Evolutionary conservation across 2,113 vertebrate genomes (phyloP).

Genomic region (Chionomys nivalis): DNA sequence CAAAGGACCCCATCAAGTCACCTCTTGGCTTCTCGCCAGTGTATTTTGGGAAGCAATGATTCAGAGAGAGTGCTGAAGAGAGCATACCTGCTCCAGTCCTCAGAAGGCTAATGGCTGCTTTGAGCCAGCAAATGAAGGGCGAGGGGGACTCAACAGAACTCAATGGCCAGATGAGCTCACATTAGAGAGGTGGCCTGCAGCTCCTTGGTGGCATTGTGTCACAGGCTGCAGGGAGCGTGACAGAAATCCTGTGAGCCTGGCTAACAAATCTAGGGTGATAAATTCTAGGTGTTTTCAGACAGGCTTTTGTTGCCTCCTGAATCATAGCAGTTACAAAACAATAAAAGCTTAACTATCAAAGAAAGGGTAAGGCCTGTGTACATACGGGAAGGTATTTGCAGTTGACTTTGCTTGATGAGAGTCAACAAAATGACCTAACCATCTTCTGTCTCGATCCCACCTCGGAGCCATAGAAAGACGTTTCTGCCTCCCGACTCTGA

Average conservation of each 20-base stretch:
- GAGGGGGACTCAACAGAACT: background rate
- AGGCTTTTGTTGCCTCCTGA: background rate
- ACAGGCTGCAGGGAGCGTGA: background rate
- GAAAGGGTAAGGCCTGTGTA: background rate
- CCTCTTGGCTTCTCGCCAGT: background rate
- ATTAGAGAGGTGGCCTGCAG: background rate
- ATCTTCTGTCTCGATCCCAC: background rate
- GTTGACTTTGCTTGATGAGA: background rate
- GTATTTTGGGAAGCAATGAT: background rate
- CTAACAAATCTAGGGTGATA: background rate
- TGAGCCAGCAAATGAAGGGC: constrained; percentile 49
- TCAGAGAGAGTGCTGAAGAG: constrained; percentile 22
- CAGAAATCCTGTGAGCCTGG: background rate
- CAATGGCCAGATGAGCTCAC: background rate
- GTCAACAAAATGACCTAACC: background rate
- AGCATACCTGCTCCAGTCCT: constrained; percentile 21
- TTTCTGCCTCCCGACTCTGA: background rate
- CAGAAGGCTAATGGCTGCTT: constrained; percentile 35
- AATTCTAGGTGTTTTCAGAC: background rate
- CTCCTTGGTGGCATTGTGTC: background rate
- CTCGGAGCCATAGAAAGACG: background rate
- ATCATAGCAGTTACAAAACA: background rate
- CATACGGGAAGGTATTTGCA: background rate
- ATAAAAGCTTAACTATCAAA: background rate
- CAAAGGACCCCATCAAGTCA: constrained; percentile 4